Evolutionary conservation across 2,888 invertebrate species (phyloP), one percentile per base, ranked within the genome.

Genomic region (Meteorus colon): DNA sequence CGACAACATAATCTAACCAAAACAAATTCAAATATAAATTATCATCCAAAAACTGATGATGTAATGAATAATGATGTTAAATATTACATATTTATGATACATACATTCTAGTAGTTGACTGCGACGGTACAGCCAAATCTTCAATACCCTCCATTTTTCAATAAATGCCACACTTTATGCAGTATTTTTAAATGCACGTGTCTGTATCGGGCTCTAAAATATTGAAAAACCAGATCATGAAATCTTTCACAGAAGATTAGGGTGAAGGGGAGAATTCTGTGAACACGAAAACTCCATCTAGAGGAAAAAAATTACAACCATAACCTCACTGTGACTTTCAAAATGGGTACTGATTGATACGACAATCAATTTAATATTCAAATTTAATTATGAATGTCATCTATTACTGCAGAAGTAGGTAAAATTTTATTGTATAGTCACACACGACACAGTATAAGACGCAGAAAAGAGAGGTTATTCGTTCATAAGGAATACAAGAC

Each of bases 1-100:
- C 97, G 95, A 87, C 99, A 99, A 88, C 99, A 99, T 84, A 96
- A 92, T 90, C 95, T 95, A 55, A 5, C 16, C 5, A 51, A 86
- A 60, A 86, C 88, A 78, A 34, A 29, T 37, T 4, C 24, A 62
- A 24, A 45, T 27, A 48, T 4, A 66, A 34, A 51, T 62, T 45
- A 41, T 62, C 16, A 45, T 51, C 24, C 24, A 37, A 10, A 2
- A 19, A 16, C 51, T 27, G 5, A 55, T 8, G 19, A 68, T 19
- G 34, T 37, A 48, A 0, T 34, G 19, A 41, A 29, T 29, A 8
- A 48, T 48, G 24, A 41, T 62, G n/a, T 45, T 34, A 16, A 37
- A 10, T 8, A 14, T 19, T 51, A n/a, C 8, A 14, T 5, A 29
- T 34, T 16, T 16, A 29, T 76, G 65, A 45, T 34, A 76, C 77